phyloP scores from a whole-genome alignment of 2,888 invertebrate genomes.

The Trichogramma evanescens region DNA sequence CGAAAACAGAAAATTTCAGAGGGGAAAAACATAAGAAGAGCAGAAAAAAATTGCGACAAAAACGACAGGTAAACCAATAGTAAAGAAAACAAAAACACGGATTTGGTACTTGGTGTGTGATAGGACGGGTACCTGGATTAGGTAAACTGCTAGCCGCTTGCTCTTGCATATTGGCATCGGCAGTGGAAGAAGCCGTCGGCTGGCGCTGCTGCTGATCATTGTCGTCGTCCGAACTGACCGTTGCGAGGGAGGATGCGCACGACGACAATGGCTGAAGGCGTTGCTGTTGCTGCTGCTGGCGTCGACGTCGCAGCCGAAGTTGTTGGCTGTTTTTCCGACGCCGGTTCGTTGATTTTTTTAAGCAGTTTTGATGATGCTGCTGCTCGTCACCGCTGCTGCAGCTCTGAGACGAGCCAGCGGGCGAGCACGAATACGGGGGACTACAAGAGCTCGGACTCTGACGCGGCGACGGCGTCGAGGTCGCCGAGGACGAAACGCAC shows the following conservation, averaged over 20 bases:
- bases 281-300: slow-evolving; percentile 24
- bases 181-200: neutral
- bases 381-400: slow-evolving; percentile 39
- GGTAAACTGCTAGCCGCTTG: slow-evolving; percentile 43
- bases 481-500: slow-evolving; percentile 37
- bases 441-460: slow-evolving; percentile 37
- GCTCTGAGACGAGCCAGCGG: slow-evolving; percentile 36
- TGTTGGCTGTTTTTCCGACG: slow-evolving; percentile 6
- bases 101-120: neutral
- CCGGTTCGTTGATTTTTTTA: slow-evolving; percentile 22
- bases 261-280: slow-evolving; percentile 12
- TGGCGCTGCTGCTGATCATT: neutral
- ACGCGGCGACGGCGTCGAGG: slow-evolving; percentile 35
- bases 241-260: slow-evolving; percentile 6
- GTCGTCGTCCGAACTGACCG: slow-evolving; percentile 11
- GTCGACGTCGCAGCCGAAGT: slow-evolving; percentile 16
- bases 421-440: slow-evolving; percentile 38
- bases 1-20: too few relatives aligned
- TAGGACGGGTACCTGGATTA: slow-evolving; percentile 42
- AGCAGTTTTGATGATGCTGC: slow-evolving; percentile 24
- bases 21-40: too few relatives aligned
- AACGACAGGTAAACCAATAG: too few relatives aligned
- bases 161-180: slow-evolving; percentile 35
- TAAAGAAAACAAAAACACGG: too few relatives aligned
- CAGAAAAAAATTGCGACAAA: too few relatives aligned